Base-by-base conservation (phyloP, 2,113 vertebrate genomes). In the Apeltes quadracus region DNA sequence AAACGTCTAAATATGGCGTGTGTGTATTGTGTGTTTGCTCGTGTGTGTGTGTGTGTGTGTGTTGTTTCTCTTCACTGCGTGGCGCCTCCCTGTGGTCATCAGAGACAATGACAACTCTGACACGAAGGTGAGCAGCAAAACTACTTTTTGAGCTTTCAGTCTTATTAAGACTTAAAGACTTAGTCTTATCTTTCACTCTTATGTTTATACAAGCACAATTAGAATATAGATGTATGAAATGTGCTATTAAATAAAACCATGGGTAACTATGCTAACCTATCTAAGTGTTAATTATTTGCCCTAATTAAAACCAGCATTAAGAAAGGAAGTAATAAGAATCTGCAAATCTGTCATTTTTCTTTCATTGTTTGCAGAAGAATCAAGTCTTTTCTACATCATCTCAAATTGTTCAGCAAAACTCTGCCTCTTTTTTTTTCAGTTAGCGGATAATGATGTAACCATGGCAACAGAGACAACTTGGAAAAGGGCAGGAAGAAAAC, bases 401-500 rank as follows among this genome's bases (percentile, higher is more conserved):
- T 77, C 61, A 68, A 51, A 79, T 77, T 81, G 80, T 78, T 84
- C 20, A 3, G 63, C 44, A 85, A 87, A 80, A 85, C 58, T 78
- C 82, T 83, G 83, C 57, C 74, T 84, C 75, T 61, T 70, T 80
- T 61, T 70, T 80, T 83, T 79, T 83, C 65, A 78, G 44, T 79
- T 81, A 76, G 62, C 78, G 79, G 79, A 86, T 84, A 84, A 83
- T 84, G 85, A 87, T 78, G 89, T 89, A 87, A 85, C 91, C 88
- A 91, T 92, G 85, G 89, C 84, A 92, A 90, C 88, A 76, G 81
- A 88, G 86, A 81, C 74, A 86, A 76, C 69, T 75, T 79, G 76
- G 68, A 58, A 82, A 81, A 84, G 77, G 56, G 61, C 85, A 81
- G 68, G 56, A 76, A 53, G 68, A 80, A 81, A 74, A 87, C 76